phyloP scores from a whole-genome alignment of 2,113 vertebrate species.

The Cryptotis parvus region DNA sequence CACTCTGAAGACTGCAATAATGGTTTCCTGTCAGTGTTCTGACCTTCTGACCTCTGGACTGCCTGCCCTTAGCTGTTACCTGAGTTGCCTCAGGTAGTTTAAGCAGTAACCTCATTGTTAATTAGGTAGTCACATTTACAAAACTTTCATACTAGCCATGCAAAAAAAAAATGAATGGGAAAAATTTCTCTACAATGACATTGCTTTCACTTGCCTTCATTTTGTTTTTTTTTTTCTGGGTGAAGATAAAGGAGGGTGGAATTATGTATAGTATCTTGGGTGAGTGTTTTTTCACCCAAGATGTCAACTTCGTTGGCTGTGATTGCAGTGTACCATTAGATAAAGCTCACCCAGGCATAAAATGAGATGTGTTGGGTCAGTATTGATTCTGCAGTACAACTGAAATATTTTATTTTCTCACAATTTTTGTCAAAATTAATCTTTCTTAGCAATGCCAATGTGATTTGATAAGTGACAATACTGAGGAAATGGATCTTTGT shows the following conservation, averaged over 20 bases:
- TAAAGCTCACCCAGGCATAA: neutral
- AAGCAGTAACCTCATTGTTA: neutral
- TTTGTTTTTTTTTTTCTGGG: conserved; percentile 9
- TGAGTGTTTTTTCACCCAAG: neutral
- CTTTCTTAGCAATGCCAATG: neutral
- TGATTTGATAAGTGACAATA: neutral
- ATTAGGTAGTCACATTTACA: neutral
- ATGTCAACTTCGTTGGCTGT: neutral
- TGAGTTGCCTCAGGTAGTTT: neutral
- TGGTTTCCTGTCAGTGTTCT: neutral
- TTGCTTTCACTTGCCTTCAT: conserved; percentile 6
- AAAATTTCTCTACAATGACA: neutral
- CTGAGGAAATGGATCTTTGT: neutral
- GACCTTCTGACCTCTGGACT: neutral
- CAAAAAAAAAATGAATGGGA: neutral
- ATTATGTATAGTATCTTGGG: neutral
- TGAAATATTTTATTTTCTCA: neutral
- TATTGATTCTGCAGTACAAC: neutral
- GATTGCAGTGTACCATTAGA: neutral
- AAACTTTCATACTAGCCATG: conserved; percentile 23
- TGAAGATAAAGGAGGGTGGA: neutral
- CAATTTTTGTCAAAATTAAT: neutral
- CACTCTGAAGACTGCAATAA: neutral
- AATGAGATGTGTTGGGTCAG: neutral
- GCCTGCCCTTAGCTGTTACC: neutral